Evolutionary conservation across 2,113 vertebrate species (phyloP).

Genomic region (Physeter macrocephalus): DNA sequence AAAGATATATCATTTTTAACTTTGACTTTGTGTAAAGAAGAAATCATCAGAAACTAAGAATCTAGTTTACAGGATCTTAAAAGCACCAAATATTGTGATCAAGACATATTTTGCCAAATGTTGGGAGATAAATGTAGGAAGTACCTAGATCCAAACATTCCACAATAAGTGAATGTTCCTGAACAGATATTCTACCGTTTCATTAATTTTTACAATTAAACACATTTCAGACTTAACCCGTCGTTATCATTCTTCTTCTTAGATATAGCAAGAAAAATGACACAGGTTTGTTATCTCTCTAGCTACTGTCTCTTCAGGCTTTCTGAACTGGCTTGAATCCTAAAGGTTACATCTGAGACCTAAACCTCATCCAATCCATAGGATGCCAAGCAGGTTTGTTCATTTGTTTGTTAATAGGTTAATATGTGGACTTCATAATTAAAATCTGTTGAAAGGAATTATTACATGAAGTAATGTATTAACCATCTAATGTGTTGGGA

Average conservation of each 20-base stretch:
- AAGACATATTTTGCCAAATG: not conserved
- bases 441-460: conserved; percentile 57
- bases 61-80: not conserved
- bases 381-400: conserved; percentile 8
- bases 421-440: conserved; percentile 48
- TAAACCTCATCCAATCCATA: not conserved
- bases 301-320: not conserved
- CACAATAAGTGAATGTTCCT: not conserved
- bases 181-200: not conserved
- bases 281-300: not conserved
- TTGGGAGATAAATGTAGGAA: not conserved
- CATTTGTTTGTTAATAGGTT: conserved; percentile 33
- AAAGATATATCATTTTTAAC: not conserved
- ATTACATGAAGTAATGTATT: conserved; percentile 60
- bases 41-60: not conserved
- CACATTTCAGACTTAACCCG: not conserved
- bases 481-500: conserved; percentile 72
- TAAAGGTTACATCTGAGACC: conserved; percentile 42
- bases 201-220: not conserved
- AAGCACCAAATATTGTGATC: not conserved
- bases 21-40: not conserved
- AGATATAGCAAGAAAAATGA: not conserved
- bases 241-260: not conserved
- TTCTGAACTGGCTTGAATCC: conserved; percentile 32
- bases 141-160: not conserved